Percentiles rank a stretch among this genome's conserved stretches.
phyloP scores from a whole-genome alignment of 2,888 invertebrate species.

The Chrysolina oricalcia region DNA sequence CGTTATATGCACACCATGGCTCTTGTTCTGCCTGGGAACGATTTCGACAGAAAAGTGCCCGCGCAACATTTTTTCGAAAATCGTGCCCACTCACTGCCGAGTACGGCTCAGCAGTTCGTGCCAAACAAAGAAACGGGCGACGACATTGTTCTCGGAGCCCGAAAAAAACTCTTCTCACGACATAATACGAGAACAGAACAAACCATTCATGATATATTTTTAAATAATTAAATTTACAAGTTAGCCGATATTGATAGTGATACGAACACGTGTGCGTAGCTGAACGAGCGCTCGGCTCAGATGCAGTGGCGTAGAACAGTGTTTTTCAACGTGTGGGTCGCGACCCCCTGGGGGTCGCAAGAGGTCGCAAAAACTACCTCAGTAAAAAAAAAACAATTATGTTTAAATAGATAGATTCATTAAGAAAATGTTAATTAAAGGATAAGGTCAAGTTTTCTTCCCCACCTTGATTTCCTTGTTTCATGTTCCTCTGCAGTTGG shows the following conservation, averaged over 20 bases:
- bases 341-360: no score
- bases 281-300: slow-evolving; percentile 39
- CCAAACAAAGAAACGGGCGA: slow-evolving; percentile 34
- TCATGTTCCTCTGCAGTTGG: no score
- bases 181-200: slow-evolving; percentile 23
- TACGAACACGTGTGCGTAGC: slow-evolving; percentile 46
- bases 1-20: background rate
- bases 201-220: slow-evolving; percentile 43
- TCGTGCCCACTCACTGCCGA: slow-evolving; percentile 23
- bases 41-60: background rate
- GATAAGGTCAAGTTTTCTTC: no score
- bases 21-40: background rate
- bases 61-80: background rate
- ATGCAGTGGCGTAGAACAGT: background rate
- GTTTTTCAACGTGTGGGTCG: no score
- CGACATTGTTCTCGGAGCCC: slow-evolving; percentile 20
- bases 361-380: no score
- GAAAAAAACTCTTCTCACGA: slow-evolving; percentile 40
- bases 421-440: no score
- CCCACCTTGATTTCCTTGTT: no score
- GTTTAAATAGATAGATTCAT: no score
- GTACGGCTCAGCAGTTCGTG: slow-evolving; percentile 1
- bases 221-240: slow-evolving; percentile 42
- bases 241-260: slow-evolving; percentile 18
- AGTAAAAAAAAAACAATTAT: no score